A percentile compares a stretch with the other conserved stretches of the same genome.
phyloP scores from a whole-genome alignment of 2,888 invertebrate genomes.

The Lathronympha strigana region DNA sequence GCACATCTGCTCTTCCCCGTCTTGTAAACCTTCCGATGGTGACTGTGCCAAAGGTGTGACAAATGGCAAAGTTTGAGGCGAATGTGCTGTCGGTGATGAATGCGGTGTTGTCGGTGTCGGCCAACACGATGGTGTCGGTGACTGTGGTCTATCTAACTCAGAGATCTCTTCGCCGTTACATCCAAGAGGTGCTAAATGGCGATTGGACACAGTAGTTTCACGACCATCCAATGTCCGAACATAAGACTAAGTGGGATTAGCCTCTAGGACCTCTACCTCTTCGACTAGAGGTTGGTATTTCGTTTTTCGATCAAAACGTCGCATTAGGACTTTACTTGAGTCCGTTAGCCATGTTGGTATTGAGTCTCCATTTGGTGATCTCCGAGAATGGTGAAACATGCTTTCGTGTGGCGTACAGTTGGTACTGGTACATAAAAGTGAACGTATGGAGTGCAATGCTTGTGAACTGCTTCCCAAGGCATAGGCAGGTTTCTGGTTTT shows the following conservation, averaged over 20 bases:
- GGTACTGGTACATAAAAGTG: constrained; percentile 17
- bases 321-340: neutral
- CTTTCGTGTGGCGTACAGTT: constrained; percentile 16
- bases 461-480: neutral
- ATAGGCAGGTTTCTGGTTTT: neutral
- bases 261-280: constrained; percentile 14
- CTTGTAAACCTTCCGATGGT: neutral
- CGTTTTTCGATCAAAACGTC: neutral
- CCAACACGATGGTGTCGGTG: neutral
- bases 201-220: constrained; percentile 1
- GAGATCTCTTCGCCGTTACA: neutral
- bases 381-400: too few relatives aligned
- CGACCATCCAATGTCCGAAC: neutral
- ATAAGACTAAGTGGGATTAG: constrained; percentile 4
- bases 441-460: constrained; percentile 4
- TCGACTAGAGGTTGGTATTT: constrained; percentile 20
- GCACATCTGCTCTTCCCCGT: neutral
- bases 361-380: too few relatives aligned
- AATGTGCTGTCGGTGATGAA: neutral
- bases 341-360: constrained; percentile 5
- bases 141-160: neutral
- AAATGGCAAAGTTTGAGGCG: neutral
- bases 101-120: neutral
- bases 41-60: neutral
- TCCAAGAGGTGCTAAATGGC: constrained; percentile 3